Conservation (phyloP, 2,113 vertebrate genomes). For the Reinhardtius hippoglossoides region DNA sequence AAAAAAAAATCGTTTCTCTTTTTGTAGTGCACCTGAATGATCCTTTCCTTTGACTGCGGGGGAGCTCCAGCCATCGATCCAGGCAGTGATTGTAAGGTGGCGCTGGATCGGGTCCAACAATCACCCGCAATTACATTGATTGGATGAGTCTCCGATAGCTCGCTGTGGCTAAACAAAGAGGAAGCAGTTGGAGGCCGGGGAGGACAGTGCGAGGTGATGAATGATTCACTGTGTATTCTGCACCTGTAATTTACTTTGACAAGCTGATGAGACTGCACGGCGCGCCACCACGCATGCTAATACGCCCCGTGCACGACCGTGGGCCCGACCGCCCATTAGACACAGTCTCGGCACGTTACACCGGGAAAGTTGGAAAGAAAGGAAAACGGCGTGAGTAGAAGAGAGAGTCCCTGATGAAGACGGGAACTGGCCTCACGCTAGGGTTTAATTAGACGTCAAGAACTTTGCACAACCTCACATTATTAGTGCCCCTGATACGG, state of each 20-base stretch:
- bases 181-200: constrained; percentile 65
- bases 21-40: constrained; percentile 29
- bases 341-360: background rate
- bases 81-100: constrained; percentile 59
- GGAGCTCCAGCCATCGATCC: constrained; percentile 61
- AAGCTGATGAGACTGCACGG: constrained; percentile 64
- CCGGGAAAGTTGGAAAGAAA: background rate
- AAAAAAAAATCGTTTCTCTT: constrained; percentile 28
- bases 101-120: constrained; percentile 70
- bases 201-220: constrained; percentile 62
- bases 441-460: constrained; percentile 40
- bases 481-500: background rate
- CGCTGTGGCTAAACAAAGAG: constrained; percentile 70
- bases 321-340: constrained; percentile 8
- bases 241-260: constrained; percentile 75
- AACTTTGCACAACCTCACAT: constrained; percentile 4
- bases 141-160: constrained; percentile 72
- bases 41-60: constrained; percentile 27
- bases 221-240: constrained; percentile 62
- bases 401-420: background rate
- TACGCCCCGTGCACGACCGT: background rate
- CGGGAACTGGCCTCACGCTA: background rate
- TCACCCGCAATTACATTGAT: constrained; percentile 81
- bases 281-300: constrained; percentile 55
- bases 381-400: background rate